These are phyloP conservation scores for Gymnocheta viridis DNA, from an alignment of 2,888 invertebrate species.

Conservation along the genomic window DNA sequence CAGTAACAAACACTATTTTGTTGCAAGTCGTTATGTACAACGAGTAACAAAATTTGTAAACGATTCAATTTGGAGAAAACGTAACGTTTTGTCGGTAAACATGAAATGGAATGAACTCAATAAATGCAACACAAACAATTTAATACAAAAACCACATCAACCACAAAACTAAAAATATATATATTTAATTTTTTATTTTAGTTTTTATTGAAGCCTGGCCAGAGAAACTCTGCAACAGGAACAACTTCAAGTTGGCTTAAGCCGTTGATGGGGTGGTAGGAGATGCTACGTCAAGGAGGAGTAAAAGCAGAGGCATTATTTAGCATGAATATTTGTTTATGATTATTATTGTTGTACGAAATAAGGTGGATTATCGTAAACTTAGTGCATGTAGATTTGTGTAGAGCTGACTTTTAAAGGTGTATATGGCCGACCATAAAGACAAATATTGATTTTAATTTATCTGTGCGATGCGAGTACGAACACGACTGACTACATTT, in stretches of 20 bases:
- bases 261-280: background rate
- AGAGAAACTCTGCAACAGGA: slow-evolving; percentile 9
- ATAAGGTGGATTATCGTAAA: slow-evolving; percentile 37
- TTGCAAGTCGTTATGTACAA: slow-evolving; percentile 77
- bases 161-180: slow-evolving; percentile 12
- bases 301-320: slow-evolving; percentile 42
- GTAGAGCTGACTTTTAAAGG: slow-evolving; percentile 44
- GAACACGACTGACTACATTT: slow-evolving; percentile 9
- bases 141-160: slow-evolving; percentile 21
- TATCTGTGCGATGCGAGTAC: slow-evolving; percentile 29
- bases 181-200: background rate
- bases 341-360: slow-evolving; percentile 7
- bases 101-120: slow-evolving; percentile 58
- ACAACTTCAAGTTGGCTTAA: slow-evolving; percentile 15
- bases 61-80: slow-evolving; percentile 78
- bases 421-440: slow-evolving; percentile 58
- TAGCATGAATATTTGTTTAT: slow-evolving; percentile 50
- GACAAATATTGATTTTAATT: slow-evolving; percentile 68
- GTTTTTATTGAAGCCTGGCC: slow-evolving; percentile 17
- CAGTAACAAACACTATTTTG: slow-evolving; percentile 59
- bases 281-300: slow-evolving; percentile 16
- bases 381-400: slow-evolving; percentile 44
- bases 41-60: slow-evolving; percentile 80
- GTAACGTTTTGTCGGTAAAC: slow-evolving; percentile 68
- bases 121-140: slow-evolving; percentile 49